Percentiles rank a stretch among this genome's conserved stretches.
These are phyloP conservation scores for Psophia crepitans DNA, from an alignment of 2,113 vertebrate species.

Conservation along the genomic window DNA sequence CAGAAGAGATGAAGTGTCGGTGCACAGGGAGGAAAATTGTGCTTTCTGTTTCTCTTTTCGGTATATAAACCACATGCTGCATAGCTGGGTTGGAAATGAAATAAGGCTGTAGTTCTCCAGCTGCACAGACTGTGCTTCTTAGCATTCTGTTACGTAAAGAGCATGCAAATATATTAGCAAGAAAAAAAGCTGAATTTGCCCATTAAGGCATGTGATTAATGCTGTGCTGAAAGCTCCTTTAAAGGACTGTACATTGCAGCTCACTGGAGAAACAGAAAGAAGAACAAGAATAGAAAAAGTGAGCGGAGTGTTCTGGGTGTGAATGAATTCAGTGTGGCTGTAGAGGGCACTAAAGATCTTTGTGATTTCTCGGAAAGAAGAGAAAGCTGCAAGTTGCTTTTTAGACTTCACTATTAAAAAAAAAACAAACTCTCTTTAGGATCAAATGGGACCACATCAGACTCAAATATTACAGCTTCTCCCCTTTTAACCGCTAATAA, in stretches of 20 bases:
- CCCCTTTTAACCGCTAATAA: conserved; percentile 40
- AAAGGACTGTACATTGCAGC: background rate
- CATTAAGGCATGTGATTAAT: conserved; percentile 52
- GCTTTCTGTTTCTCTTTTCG: background rate
- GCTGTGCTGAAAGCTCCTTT: conserved; percentile 61
- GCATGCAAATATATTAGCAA: background rate
- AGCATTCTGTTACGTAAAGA: background rate
- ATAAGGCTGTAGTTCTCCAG: background rate
- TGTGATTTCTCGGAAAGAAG: background rate
- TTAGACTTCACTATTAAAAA: background rate
- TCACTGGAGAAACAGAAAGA: background rate
- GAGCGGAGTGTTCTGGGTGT: background rate
- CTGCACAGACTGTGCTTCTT: conserved; percentile 11
- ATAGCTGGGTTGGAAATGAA: background rate
- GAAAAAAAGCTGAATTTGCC: conserved; percentile 12
- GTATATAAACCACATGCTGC: background rate
- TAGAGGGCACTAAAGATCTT: conserved; percentile 69
- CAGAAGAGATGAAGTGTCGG: background rate
- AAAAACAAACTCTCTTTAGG: conserved; percentile 9
- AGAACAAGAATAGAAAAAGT: background rate
- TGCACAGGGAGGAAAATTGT: background rate
- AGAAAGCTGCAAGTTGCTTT: background rate
- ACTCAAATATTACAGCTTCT: conserved; percentile 23
- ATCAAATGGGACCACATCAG: conserved; percentile 41
- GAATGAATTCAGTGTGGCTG: background rate